Base-by-base conservation (phyloP, 1,140 invertebrate species). In the Zaprionus nigranus region DNA sequence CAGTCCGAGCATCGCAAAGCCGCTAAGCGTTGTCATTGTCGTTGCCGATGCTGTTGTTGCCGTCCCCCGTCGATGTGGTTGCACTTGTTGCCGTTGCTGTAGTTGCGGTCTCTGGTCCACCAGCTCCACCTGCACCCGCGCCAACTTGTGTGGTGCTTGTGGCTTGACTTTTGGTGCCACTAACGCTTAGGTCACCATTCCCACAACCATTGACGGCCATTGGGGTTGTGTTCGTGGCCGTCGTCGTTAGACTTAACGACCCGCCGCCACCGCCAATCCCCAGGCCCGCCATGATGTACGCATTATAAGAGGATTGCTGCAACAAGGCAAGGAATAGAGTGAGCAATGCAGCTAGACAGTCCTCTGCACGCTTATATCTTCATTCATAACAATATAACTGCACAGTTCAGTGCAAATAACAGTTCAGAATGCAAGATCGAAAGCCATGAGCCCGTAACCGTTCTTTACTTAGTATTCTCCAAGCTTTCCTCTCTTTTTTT, bases 251-350 rank as follows among this genome's bases (percentile, higher is more conserved):
- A 46, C 86, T 82, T 15, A 86, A 15, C 3, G 82, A 86, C 4
- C 85, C 90, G 20, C 87, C 91, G 17, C 91, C 87, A 6, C 87
- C 91, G 17, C 91, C 87, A 7, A 92, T 82, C 3, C 91, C 91
- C 74, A 92, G 53, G n/a, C 91, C 91, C 49, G 87, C 82, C 82
- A 92, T 87, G 12, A 90, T 57, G 51, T 91, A 90, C 2, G 91
- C 85, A 67, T 92, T 92, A 46, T 92, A 91, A 9, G 82, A 91
- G 2, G 82, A 91, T 84, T 91, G 85, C 91, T 92, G 56, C 11
- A 59, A 63, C 28, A n/a, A n/a, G 5, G 6, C 28, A 20, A 43
- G 12, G 13, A 46, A 36, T 17, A 46, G 15, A 17, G 40, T n/a
- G n/a, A 17, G 6, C 15, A 43, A 17, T 46, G n/a, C n/a, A 7